Conservation (phyloP, 2,113 vertebrate species). For the Sylvia atricapilla region DNA sequence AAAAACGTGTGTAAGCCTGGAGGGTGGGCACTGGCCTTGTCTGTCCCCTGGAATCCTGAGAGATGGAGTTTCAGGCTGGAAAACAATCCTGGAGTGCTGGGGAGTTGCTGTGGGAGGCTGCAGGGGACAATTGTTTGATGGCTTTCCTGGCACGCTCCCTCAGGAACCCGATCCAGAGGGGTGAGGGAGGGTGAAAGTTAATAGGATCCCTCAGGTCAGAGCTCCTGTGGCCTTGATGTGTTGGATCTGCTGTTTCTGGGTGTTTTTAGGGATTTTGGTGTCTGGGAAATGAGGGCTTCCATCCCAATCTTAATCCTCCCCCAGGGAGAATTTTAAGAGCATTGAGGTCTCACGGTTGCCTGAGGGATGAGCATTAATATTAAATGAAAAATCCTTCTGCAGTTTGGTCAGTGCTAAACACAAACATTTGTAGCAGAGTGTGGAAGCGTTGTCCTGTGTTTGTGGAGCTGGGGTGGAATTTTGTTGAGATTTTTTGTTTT, state of each 20-base stretch:
- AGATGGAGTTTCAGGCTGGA: not conserved
- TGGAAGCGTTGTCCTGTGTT: not conserved
- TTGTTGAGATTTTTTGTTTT: not conserved
- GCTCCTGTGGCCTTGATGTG: not conserved
- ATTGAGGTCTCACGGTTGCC: fast-evolving
- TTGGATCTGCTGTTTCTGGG: not conserved
- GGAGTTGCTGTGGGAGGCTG: not conserved
- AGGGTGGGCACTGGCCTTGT: not conserved
- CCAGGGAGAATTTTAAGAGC: not conserved
- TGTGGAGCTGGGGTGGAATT: not conserved
- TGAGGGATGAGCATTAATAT: not conserved
- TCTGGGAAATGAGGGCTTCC: not conserved
- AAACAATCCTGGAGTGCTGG: not conserved
- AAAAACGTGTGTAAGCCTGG: fast-evolving
- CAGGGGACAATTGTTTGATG: not conserved
- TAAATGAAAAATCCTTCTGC: not conserved
- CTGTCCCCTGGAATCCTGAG: not conserved
- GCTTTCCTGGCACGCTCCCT: not conserved
- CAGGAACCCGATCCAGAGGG: not conserved
- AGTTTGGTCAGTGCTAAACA: not conserved
- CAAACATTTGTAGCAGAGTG: not conserved
- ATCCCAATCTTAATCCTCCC: not conserved
- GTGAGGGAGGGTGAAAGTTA: not conserved
- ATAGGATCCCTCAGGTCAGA: not conserved
- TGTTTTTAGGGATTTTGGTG: not conserved